phyloP scores from a whole-genome alignment of 2,888 invertebrate genomes.

The Brachyptera putata region DNA sequence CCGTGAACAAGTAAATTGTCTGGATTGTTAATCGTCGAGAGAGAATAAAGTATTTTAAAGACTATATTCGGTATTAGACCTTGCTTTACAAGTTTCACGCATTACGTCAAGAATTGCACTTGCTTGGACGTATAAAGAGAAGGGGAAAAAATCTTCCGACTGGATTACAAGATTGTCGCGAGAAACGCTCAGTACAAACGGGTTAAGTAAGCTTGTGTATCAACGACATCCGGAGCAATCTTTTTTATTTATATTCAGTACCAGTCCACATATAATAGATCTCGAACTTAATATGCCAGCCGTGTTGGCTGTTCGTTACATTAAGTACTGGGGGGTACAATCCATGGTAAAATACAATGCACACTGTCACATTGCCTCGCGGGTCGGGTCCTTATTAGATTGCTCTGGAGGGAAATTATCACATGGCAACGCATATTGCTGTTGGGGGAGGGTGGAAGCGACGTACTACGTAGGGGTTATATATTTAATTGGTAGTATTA shows the following conservation, averaged over 20 bases:
- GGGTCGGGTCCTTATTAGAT: constrained; percentile 2
- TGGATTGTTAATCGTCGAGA: constrained; percentile 12
- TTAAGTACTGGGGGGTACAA: constrained; percentile 16
- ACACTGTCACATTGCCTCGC: not conserved
- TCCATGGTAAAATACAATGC: not conserved
- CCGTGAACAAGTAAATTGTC: constrained; percentile 7
- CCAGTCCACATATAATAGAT: constrained; percentile 21
- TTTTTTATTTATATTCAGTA: constrained; percentile 20
- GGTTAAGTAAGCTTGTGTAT: constrained; percentile 19
- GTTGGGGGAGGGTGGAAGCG: not conserved
- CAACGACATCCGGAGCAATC: constrained; percentile 20
- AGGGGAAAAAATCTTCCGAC: not conserved
- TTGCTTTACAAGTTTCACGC: constrained; percentile 3
- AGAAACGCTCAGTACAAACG: constrained; percentile 13
- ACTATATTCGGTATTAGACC: constrained; percentile 14
- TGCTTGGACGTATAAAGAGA: not conserved
- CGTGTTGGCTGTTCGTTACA: constrained; percentile 22
- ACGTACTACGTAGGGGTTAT: constrained; percentile 5
- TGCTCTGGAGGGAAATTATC: constrained; percentile 10
- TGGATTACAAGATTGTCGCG: constrained; percentile 11
- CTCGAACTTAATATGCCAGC: constrained; percentile 21
- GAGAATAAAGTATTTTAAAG: not conserved
- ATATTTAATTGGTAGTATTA: constrained; percentile 6
- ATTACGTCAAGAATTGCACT: not conserved
- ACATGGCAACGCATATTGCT: constrained; percentile 1